These are phyloP conservation scores for Euglossa dilemma DNA, from an alignment of 1,140 invertebrate genomes.

Conservation along the genomic window DNA sequence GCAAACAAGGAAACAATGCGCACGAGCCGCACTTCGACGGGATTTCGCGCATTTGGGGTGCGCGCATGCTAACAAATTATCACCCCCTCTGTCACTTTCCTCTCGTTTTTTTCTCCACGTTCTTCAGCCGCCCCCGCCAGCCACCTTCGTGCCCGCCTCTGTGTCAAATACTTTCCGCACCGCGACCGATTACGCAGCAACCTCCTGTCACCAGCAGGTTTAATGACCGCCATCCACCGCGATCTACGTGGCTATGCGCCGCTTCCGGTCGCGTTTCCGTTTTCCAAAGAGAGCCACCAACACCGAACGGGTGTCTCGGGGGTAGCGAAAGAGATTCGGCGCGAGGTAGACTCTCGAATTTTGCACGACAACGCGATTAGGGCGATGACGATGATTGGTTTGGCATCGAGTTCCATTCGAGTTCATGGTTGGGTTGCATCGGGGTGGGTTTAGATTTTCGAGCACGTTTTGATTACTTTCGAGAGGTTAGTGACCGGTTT, in stretches of 20 bases:
- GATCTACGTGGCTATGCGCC: background rate
- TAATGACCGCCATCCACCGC: slow-evolving; percentile 18
- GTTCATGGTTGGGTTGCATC: too few relatives aligned
- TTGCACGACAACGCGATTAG: too few relatives aligned
- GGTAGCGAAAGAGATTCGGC: too few relatives aligned
- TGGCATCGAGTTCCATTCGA: too few relatives aligned
- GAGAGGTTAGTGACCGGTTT: too few relatives aligned
- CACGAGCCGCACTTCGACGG: slow-evolving; percentile 74
- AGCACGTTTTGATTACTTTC: too few relatives aligned
- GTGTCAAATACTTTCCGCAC: slow-evolving; percentile 32
- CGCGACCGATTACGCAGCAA: slow-evolving; percentile 39
- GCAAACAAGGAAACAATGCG: slow-evolving; percentile 82
- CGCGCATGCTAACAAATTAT: slow-evolving; percentile 79
- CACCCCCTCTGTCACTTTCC: slow-evolving; percentile 62
- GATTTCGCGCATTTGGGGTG: slow-evolving; percentile 80
- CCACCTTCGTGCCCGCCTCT: slow-evolving; percentile 2
- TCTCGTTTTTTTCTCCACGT: slow-evolving; percentile 24
- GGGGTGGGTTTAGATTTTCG: too few relatives aligned
- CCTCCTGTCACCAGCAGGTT: slow-evolving; percentile 28
- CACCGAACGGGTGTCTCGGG: too few relatives aligned
- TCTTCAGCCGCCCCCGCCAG: background rate
- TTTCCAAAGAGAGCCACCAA: too few relatives aligned
- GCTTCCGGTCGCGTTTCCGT: too few relatives aligned
- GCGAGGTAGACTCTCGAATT: too few relatives aligned
- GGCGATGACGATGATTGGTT: too few relatives aligned